Evolutionary conservation across 2,888 invertebrate genomes (phyloP), one percentile per base, ranked within the genome.

Genomic region (Plemyria rubiginata): DNA sequence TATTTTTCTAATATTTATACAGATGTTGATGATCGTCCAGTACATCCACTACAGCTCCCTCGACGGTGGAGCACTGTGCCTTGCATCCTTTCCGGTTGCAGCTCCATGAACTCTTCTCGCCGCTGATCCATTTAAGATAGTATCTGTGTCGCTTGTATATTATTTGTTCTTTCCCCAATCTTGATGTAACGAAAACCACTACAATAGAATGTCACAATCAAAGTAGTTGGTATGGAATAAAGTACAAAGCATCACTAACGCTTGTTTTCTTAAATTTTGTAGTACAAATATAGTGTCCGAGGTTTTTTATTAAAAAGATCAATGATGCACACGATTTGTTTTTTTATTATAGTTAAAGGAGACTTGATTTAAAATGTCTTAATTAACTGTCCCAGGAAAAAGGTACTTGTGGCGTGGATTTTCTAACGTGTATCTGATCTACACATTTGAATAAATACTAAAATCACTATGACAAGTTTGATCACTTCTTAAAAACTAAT

Each of bases 111-210:
- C 2, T 36, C 16, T 46, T 54, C 16, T 46, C 32, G 32, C 45
- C 54, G 4, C 11, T 36, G 9, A 4, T 32, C 0, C 8, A 45
- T n/a, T 46, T 36, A 1, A 29, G 22, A 29, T 46, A n/a, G n/a
- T 46, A 54, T 36, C 22, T 54, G 15, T 54, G 45, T 1, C 16
- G 46, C 46, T 54, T 54, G 16, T 54, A 54, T n/a, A 36, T 38
- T 54, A 54, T 54, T 9, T 36, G 36, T 15, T 45, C 15, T 28
- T 32, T 45, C 11, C 54, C 54, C 11, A 32, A 29, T 11, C n/a
- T 45, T 16, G 45, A 45, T 9, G 54, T 54, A 2, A 54, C 46
- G 6, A 46, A 54, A 2, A 54, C 45, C 45, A 54, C 54, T 54
- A 45, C 22, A 54, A 46, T 48, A 45, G 16, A 16, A 45, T 4